phyloP scores from a whole-genome alignment of 2,113 vertebrate genomes.

The Aegithalos caudatus region DNA sequence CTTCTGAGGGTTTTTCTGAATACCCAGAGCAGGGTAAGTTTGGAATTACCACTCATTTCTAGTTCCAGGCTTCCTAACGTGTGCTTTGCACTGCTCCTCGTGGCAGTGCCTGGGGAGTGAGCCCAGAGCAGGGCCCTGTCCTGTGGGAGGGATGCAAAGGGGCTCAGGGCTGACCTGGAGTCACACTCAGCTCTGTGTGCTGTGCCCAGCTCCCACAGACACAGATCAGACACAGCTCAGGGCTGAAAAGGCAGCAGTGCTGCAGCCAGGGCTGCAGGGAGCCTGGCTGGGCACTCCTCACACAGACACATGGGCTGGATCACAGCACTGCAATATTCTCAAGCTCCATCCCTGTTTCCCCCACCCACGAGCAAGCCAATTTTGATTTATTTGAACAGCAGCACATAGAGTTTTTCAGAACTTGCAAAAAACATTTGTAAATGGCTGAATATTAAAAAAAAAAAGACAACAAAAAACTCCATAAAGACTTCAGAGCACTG shows the following conservation, averaged over 20 bases:
- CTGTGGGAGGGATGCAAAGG: not conserved
- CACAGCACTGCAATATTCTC: not conserved
- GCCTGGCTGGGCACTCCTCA: not conserved
- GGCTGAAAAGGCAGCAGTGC: not conserved
- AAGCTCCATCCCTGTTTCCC: not conserved
- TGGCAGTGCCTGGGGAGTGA: not conserved
- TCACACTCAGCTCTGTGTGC: not conserved
- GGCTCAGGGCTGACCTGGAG: not conserved
- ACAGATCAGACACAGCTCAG: not conserved
- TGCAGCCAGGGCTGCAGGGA: not conserved
- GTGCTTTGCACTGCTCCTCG: not conserved
- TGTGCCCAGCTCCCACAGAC: not conserved
- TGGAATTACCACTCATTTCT: not conserved
- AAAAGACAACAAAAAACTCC: not conserved
- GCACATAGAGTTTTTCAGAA: not conserved
- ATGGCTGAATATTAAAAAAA: not conserved
- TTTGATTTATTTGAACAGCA: not conserved
- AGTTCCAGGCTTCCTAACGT: not conserved
- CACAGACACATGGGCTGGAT: fast-evolving
- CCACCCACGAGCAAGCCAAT: not conserved
- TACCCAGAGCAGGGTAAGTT: not conserved
- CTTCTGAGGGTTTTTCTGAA: not conserved
- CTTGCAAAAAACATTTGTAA: not conserved
- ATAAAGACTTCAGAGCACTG: not conserved
- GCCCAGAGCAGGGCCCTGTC: not conserved